phyloP scores from a whole-genome alignment of 2,797 vertebrate genomes.

The Gymnothorax reevesii region DNA sequence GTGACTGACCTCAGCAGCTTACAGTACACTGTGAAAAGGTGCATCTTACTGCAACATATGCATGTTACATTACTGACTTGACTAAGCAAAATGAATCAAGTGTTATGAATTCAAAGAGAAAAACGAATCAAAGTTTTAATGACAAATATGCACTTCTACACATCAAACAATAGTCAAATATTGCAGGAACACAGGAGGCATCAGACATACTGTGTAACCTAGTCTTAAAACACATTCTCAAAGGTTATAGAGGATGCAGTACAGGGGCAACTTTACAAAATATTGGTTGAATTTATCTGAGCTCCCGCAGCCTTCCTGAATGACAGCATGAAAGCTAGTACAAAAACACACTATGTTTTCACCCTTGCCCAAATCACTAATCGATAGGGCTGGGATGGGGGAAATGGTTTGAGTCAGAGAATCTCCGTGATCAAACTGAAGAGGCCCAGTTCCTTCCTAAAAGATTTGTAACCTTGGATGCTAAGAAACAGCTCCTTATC shows the following conservation, averaged over 20 bases:
- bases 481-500: not conserved
- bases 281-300: not conserved
- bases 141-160: not conserved
- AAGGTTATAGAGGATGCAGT: not conserved
- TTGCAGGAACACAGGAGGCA: not conserved
- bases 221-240: not conserved
- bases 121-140: not conserved
- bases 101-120: not conserved
- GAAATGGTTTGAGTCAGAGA: not conserved
- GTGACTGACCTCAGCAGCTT: not conserved
- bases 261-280: not conserved
- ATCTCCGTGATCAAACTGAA: not conserved
- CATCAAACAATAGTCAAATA: not conserved
- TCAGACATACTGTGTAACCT: not conserved
- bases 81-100: not conserved
- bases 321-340: not conserved
- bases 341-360: not conserved
- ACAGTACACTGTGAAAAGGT: not conserved
- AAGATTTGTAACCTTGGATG: not conserved
- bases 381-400: not conserved
- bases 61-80: not conserved
- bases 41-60: too few relatives aligned
- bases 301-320: not conserved
- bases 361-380: conserved; percentile 21
- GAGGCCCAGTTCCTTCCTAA: not conserved